Base-by-base conservation (phyloP, 1,140 invertebrate species). In the Trichomalopsis sarcophagae region DNA sequence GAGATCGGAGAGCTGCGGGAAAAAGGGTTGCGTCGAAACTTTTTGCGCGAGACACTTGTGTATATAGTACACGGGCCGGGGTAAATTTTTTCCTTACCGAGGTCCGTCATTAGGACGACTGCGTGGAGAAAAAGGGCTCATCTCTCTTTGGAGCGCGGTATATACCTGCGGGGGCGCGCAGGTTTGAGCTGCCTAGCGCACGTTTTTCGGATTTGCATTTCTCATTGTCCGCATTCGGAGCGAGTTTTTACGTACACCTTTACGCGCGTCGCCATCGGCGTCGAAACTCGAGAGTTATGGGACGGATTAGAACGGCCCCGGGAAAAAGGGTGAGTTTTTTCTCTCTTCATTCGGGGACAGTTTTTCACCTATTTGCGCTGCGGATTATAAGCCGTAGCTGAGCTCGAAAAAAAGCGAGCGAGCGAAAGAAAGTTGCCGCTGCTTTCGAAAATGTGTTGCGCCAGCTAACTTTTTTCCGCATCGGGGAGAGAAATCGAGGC, bases 1-100 rank as follows among this genome's bases (percentile, higher is more conserved):
- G 68, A 86, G 87, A 87, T 89, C 88, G 86, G 55, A 33, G 47
- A n/a, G n/a, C n/a, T n/a, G n/a, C n/a, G 71, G 40, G 84, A 14
- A n/a, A 88, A 88, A 88, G 86, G 87, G 75, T 87, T 87, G 79
- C 30, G 69, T 71, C 55, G 30, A 30, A 33, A 86, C 84, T 88
- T 89, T 89, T 89, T 88, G 86, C 6, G 40, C 6, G 40, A 44
- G 7, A 89, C 85, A 69, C 82, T 83, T 30, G 2, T 62, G 21
- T 62, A 62, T 5, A 27, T 27, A 27, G 27, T 27, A 27, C 0
- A 17, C 4, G 11, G 11, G 10, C 73, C 73, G 27, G 44, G 36
- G 44, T 36, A 50, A 75, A 47, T 82, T 82, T 76, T 62, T 83
- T 83, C 77, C 55, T 71, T 71, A 6, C 27, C 17, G 17, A 75